Base-by-base conservation (phyloP, 2,113 vertebrate genomes). In the Pithys albifrons region DNA sequence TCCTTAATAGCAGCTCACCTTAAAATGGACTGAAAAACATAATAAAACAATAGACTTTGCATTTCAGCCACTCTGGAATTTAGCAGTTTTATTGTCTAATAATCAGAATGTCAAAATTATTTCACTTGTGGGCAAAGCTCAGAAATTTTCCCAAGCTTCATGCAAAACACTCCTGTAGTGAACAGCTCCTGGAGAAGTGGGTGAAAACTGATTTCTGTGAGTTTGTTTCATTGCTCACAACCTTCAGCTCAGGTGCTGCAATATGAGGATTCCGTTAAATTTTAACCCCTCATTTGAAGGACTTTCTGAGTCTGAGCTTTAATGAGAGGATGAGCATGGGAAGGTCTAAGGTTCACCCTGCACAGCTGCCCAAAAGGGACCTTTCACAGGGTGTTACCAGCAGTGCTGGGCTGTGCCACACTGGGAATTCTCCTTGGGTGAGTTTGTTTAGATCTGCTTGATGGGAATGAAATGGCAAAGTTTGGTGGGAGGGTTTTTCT, bases 281-380 rank as follows among this genome's bases (percentile, higher is more conserved):
- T 91, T 93, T 96, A 96, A 96, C 43, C 90, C 31, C n/a, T 25
- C 23, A 3, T 22, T 48, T 29, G 64, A 22, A 55, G 55, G 51
- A 55, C 41, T 85, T 65, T 27, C 18, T 43, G 43, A 57, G 39
- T 2, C 16, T 35, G 74, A 55, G 19, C 35, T 62, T 75, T 78
- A 35, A 41, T 3, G 39, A 59, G 18, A 59, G 48, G 43, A 25
- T 77, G 79, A 71, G 48, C 33, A 6, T 16, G 20, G 10, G 11
- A 43, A 65, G 72, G 94, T 93, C 61, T 17, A 93, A 95, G 83
- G 94, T 95, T 74, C 76, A 41, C 19, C 16, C 24, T 9, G 25
- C n/a, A 4, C 11, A 31, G 57, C 64, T 90, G 58, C 16, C 23
- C 19, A 52, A 49, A 54, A 51, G 62, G 37, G 17, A 75, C 25